These are phyloP conservation scores for Apolygus lucorum DNA, from an alignment of 1,140 invertebrate species.

Conservation along the genomic window DNA sequence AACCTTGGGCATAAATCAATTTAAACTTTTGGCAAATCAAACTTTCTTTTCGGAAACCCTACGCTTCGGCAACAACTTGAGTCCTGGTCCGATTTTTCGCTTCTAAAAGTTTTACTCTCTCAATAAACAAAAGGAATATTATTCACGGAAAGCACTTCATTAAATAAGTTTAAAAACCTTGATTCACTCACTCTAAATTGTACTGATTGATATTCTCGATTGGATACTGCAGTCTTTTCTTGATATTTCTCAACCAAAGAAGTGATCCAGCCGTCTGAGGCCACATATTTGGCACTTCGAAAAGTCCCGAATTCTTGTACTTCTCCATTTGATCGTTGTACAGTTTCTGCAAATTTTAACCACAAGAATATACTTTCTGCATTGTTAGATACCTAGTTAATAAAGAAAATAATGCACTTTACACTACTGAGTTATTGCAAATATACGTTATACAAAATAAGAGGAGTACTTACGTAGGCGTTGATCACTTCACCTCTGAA, in stretches of 20 bases:
- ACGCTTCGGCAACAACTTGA: too few relatives aligned
- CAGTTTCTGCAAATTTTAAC: constrained; percentile 36
- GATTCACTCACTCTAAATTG: not conserved
- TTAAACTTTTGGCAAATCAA: too few relatives aligned
- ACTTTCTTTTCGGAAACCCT: too few relatives aligned
- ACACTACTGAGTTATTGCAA: too few relatives aligned
- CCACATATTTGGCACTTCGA: constrained; percentile 55
- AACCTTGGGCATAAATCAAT: too few relatives aligned
- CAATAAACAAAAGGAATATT: too few relatives aligned
- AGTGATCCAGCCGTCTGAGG: constrained; percentile 63
- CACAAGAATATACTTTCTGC: constrained; percentile 20
- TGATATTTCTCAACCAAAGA: constrained; percentile 60
- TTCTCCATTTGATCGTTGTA: constrained; percentile 39
- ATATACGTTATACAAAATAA: too few relatives aligned
- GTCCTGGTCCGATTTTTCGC: too few relatives aligned
- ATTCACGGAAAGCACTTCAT: too few relatives aligned
- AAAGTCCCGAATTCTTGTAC: constrained; percentile 41
- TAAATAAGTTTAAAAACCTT: too few relatives aligned
- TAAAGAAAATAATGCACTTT: too few relatives aligned
- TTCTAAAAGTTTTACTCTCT: too few relatives aligned
- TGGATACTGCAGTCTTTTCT: constrained; percentile 49
- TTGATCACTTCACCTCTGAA: constrained; percentile 56
- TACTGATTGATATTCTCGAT: constrained; percentile 42
- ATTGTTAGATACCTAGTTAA: not conserved
- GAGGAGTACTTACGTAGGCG: constrained; percentile 46